Evolutionary conservation across 2,888 invertebrate species (phyloP).

Genomic region (Sinohyriopsis cumingii): DNA sequence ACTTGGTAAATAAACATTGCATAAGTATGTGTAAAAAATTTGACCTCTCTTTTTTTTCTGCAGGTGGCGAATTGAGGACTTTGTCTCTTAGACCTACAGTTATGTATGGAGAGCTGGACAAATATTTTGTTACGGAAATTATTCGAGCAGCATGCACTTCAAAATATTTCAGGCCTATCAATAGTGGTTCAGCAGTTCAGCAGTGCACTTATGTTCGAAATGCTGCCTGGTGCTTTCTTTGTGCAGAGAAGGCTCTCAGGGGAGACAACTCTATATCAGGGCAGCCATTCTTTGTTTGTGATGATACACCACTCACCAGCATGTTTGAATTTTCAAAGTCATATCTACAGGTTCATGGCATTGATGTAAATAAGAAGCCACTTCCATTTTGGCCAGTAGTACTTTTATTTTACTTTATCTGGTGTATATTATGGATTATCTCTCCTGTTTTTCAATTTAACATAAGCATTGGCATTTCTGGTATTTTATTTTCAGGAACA

Average conservation of each 20-base stretch:
- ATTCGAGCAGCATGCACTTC: conserved; percentile 73
- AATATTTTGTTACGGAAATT: conserved; percentile 74
- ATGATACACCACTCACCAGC: conserved; percentile 77
- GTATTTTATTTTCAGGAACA: conserved; percentile 70
- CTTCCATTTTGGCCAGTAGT: conserved; percentile 53
- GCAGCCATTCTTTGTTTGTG: conserved; percentile 77
- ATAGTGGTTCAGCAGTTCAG: conserved; percentile 74
- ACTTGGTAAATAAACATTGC: too few relatives aligned
- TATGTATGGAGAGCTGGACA: conserved; percentile 78
- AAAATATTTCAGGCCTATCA: conserved; percentile 74
- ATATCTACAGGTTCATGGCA: conserved; percentile 50
- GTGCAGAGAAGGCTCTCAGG: conserved; percentile 75
- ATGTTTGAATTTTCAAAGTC: conserved; percentile 72
- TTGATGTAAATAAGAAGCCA: conserved; percentile 37
- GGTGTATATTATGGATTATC: conserved; percentile 38
- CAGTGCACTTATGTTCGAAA: conserved; percentile 74
- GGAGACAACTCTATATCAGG: conserved; percentile 69
- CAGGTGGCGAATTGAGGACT: conserved; percentile 70
- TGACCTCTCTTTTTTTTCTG: neutral
- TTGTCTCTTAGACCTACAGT: conserved; percentile 76
- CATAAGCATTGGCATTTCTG: conserved; percentile 26
- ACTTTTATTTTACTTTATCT: conserved; percentile 28
- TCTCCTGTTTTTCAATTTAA: conserved; percentile 15
- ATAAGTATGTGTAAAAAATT: too few relatives aligned
- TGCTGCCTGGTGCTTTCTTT: conserved; percentile 78